Conservation (phyloP, 2,888 invertebrate species). For the Teleiodes luculella region DNA sequence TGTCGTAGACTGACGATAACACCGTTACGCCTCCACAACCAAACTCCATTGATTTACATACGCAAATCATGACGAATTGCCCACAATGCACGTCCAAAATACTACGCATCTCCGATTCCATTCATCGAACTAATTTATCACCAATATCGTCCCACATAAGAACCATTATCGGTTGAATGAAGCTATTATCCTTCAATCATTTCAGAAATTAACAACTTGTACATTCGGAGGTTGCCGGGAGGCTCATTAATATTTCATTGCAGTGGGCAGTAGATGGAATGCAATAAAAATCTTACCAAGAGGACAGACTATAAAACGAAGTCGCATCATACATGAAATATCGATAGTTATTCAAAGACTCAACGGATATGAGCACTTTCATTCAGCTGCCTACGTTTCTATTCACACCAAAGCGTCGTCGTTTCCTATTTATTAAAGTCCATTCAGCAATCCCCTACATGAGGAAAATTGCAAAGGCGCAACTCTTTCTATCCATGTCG, state of each 20-base stretch:
- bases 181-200: slow-evolving; percentile 35
- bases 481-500: background rate
- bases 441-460: slow-evolving; percentile 33
- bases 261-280: slow-evolving; percentile 30
- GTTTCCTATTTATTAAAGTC: slow-evolving; percentile 39
- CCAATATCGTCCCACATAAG: slow-evolving; percentile 36
- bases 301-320: slow-evolving; percentile 21
- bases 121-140: slow-evolving; percentile 36
- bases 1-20: slow-evolving; percentile 72
- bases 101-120: slow-evolving; percentile 36
- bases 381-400: slow-evolving; percentile 29
- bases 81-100: slow-evolving; percentile 66
- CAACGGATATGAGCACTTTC: slow-evolving; percentile 5
- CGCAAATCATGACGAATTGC: slow-evolving; percentile 76
- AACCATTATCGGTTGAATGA: slow-evolving; percentile 35
- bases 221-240: slow-evolving; percentile 29
- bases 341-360: slow-evolving; percentile 14
- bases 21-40: slow-evolving; percentile 72
- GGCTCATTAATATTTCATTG: slow-evolving; percentile 37
- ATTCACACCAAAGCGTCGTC: slow-evolving; percentile 44
- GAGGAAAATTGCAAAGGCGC: slow-evolving; percentile 35
- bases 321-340: slow-evolving; percentile 22
- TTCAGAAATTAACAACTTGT: slow-evolving; percentile 30
- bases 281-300: slow-evolving; percentile 29
- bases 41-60: slow-evolving; percentile 75